These are phyloP conservation scores for Aphaenogaster rudis DNA, from an alignment of 1,140 invertebrate genomes.

Conservation along the genomic window DNA sequence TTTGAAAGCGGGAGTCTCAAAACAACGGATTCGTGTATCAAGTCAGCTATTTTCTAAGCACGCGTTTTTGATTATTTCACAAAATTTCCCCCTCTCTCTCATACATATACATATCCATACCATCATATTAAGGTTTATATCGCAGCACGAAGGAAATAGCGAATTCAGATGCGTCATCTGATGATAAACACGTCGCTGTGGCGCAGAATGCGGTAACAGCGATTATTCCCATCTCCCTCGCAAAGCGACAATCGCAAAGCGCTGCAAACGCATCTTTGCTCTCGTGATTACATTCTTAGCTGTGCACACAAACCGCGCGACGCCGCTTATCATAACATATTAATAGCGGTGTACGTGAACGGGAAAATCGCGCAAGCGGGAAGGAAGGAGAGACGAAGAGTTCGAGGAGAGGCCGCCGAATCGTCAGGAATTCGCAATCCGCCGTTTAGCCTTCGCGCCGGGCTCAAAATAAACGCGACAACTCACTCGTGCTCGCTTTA, in stretches of 20 bases:
- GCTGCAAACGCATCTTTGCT: background rate
- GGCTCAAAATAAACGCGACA: slow-evolving; percentile 83
- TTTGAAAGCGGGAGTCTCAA: background rate
- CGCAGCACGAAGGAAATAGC: background rate
- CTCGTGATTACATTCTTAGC: background rate
- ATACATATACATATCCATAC: background rate
- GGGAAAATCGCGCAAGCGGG: background rate
- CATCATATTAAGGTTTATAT: background rate
- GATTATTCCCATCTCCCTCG: slow-evolving; percentile 26
- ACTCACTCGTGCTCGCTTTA: slow-evolving; percentile 67
- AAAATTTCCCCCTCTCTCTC: background rate
- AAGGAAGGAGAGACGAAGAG: slow-evolving; percentile 24
- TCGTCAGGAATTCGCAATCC: slow-evolving; percentile 77
- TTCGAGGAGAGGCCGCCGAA: slow-evolving; percentile 65
- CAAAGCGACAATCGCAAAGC: background rate
- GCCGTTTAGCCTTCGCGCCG: slow-evolving; percentile 80
- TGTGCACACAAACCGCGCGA: background rate
- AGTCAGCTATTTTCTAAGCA: background rate
- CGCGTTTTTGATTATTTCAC: background rate
- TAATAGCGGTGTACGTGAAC: background rate
- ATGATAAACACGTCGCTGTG: slow-evolving; percentile 24
- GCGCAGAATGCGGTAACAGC: background rate
- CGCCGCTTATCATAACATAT: slow-evolving; percentile 41
- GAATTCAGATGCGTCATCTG: background rate
- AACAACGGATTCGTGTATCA: background rate